Percentiles rank a stretch among this genome's conserved stretches.
These are phyloP conservation scores for Nyctibius bracteatus DNA, from an alignment of 2,113 vertebrate genomes.

Conservation along the genomic window DNA sequence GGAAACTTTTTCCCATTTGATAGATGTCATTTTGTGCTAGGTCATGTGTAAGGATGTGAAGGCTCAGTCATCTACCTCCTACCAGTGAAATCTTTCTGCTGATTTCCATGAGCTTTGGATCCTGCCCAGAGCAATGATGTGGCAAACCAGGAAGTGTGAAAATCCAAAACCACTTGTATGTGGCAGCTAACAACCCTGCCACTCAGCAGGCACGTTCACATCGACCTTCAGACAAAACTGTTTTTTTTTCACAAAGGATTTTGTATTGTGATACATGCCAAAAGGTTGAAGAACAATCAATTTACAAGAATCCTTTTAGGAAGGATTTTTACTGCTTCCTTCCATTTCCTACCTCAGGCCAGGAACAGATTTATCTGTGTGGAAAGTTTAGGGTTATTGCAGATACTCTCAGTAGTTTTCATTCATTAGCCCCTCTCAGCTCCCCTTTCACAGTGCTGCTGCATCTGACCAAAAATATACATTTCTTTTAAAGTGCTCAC, in stretches of 20 bases:
- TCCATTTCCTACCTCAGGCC: neutral
- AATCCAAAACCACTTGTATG: neutral
- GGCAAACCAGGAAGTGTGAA: neutral
- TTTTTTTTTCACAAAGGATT: neutral
- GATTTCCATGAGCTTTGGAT: neutral
- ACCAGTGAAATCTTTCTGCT: neutral
- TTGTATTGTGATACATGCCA: neutral
- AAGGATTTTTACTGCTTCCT: neutral
- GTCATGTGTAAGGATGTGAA: slow-evolving; percentile 60
- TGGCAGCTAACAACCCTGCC: neutral
- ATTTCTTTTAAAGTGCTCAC: neutral
- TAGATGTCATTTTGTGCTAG: slow-evolving; percentile 44
- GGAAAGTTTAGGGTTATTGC: neutral
- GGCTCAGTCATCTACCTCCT: neutral
- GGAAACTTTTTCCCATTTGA: slow-evolving; percentile 67
- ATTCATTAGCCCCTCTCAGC: neutral
- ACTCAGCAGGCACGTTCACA: neutral
- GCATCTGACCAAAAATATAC: neutral
- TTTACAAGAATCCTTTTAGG: neutral
- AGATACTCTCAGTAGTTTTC: neutral
- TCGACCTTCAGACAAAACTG: neutral
- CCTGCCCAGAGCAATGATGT: neutral
- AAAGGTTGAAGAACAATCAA: neutral
- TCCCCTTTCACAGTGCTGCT: neutral
- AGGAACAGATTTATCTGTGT: neutral